Percentiles rank a stretch among this genome's conserved stretches.
These are phyloP conservation scores for Leptodactylus fallax DNA, from an alignment of 2,797 vertebrate genomes.

Conservation along the genomic window DNA sequence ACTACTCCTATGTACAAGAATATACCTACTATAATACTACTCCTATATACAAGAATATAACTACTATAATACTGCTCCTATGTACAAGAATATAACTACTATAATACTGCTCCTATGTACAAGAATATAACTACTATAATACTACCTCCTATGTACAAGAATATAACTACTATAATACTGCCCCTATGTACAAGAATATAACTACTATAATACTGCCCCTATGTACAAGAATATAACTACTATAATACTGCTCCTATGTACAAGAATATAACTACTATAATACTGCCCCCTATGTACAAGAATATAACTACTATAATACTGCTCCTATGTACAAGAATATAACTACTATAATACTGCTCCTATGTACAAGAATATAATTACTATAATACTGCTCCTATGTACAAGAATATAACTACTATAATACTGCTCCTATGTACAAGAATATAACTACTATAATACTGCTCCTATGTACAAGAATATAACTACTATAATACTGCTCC, in stretches of 20 bases:
- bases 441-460: too few relatives aligned
- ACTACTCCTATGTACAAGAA: too few relatives aligned
- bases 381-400: background rate
- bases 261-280: too few relatives aligned
- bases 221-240: too few relatives aligned
- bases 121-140: slow-evolving; percentile 1
- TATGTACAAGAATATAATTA: background rate
- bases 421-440: background rate
- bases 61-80: background rate
- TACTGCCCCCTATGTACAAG: too few relatives aligned
- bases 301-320: too few relatives aligned
- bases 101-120: slow-evolving; percentile 3
- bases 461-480: too few relatives aligned
- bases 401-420: slow-evolving; percentile 2
- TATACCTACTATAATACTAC: background rate
- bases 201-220: too few relatives aligned
- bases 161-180: background rate
- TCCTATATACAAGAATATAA: background rate
- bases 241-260: too few relatives aligned
- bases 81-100: background rate
- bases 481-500: too few relatives aligned
- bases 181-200: too few relatives aligned
- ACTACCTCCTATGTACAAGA: background rate
- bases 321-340: background rate
- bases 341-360: background rate